Percentiles rank a stretch among this genome's conserved stretches.
Evolutionary conservation across 2,797 vertebrate genomes (phyloP).

Genomic region (Gephyroberyx darwinii): DNA sequence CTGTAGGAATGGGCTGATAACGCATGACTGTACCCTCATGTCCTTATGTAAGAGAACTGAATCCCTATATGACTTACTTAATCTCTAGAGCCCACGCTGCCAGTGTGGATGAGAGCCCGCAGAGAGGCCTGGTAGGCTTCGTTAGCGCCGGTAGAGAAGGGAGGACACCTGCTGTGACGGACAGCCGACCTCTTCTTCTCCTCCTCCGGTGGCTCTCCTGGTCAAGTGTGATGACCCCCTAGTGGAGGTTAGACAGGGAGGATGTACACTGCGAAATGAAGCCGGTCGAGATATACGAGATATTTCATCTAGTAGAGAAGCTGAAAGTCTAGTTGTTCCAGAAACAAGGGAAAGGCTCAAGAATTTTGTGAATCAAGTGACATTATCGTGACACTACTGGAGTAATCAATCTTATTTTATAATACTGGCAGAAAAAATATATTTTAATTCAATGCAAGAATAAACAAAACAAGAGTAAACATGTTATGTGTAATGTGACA

Average conservation of each 20-base stretch:
- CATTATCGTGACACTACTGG: too few relatives aligned
- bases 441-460: too few relatives aligned
- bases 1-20: constrained; percentile 34
- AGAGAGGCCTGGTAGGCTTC: constrained; percentile 61
- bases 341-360: too few relatives aligned
- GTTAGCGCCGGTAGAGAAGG: constrained; percentile 64
- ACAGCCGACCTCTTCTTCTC: constrained; percentile 69
- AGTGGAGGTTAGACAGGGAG: constrained; percentile 6
- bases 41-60: constrained; percentile 52
- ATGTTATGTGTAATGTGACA: too few relatives aligned
- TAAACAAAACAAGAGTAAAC: too few relatives aligned
- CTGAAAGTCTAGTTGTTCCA: too few relatives aligned
- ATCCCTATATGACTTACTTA: constrained; percentile 55
- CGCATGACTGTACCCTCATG: constrained; percentile 14
- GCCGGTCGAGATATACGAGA: not conserved
- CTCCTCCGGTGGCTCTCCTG: constrained; percentile 21
- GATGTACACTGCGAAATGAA: constrained; percentile 10
- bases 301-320: not conserved
- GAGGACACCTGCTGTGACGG: constrained; percentile 70
- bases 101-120: constrained; percentile 56
- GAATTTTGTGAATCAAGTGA: too few relatives aligned
- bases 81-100: constrained; percentile 64
- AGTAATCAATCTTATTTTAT: too few relatives aligned
- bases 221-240: constrained; percentile 34
- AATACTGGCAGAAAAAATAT: too few relatives aligned